phyloP scores from a whole-genome alignment of 2,113 vertebrate species.

The Sakesphorus luctuosus region DNA sequence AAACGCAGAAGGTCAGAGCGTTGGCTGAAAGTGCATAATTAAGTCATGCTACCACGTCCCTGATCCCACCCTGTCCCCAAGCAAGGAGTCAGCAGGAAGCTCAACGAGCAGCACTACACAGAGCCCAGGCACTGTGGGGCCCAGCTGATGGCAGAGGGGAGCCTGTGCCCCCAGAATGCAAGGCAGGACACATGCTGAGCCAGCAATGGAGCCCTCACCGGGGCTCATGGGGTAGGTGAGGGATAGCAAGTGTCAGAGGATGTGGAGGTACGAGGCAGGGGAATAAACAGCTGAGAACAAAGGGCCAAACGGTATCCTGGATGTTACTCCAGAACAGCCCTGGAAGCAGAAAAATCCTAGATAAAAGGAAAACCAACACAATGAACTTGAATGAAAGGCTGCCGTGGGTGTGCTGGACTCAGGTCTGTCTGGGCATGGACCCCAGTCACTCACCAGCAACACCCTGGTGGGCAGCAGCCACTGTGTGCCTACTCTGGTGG shows the following conservation, averaged over 20 bases:
- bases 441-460: background rate
- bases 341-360: background rate
- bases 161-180: background rate
- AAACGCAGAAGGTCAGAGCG: slow-evolving; percentile 62
- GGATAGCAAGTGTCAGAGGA: background rate
- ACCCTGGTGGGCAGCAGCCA: background rate
- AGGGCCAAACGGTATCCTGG: background rate
- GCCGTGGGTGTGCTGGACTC: background rate
- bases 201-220: background rate
- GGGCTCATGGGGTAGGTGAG: background rate
- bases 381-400: background rate
- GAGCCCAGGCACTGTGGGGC: slow-evolving; percentile 23
- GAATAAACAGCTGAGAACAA: background rate
- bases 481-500: background rate
- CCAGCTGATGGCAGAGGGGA: background rate
- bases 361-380: background rate
- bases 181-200: slow-evolving; percentile 24
- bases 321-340: background rate
- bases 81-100: slow-evolving; percentile 58
- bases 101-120: slow-evolving; percentile 51
- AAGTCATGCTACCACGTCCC: slow-evolving; percentile 49
- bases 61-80: slow-evolving; percentile 48
- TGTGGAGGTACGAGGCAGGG: background rate
- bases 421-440: background rate
- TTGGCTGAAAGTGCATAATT: slow-evolving; percentile 67